A percentile compares a stretch with the other conserved stretches of the same genome.
phyloP scores from a whole-genome alignment of 2,113 vertebrate species.

The Rhinolophus ferrumequinum region DNA sequence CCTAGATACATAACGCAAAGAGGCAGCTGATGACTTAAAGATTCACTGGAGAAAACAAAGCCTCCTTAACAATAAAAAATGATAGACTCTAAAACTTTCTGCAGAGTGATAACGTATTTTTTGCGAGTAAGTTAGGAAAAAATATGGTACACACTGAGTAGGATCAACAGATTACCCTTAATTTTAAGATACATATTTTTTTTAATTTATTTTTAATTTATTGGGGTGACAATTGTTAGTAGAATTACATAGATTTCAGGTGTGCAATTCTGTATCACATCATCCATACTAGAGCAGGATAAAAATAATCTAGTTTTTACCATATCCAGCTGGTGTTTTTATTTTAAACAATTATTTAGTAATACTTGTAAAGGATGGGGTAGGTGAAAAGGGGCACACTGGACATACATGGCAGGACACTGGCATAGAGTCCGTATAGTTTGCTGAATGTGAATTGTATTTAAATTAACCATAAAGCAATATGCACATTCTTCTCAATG shows the following conservation, averaged over 20 bases:
- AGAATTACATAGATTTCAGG: no score
- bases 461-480: not conserved
- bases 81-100: not conserved
- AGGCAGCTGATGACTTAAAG: not conserved
- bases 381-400: not conserved
- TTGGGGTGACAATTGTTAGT: no score
- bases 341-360: not conserved
- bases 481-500: not conserved
- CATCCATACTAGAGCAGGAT: no score
- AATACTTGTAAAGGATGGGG: not conserved
- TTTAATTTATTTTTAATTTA: no score
- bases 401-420: not conserved
- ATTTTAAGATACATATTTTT: not conserved
- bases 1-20: not conserved
- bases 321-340: not conserved
- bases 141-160: not conserved
- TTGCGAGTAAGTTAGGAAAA: not conserved
- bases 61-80: not conserved
- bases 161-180: not conserved
- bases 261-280: no score
- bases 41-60: not conserved
- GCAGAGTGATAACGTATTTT: not conserved
- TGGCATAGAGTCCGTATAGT: not conserved
- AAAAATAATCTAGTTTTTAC: not conserved
- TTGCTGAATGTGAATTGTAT: not conserved